Evolutionary conservation across 2,888 invertebrate genomes (phyloP), one percentile per base, ranked within the genome.

Genomic region (Dryadula phaetusa): DNA sequence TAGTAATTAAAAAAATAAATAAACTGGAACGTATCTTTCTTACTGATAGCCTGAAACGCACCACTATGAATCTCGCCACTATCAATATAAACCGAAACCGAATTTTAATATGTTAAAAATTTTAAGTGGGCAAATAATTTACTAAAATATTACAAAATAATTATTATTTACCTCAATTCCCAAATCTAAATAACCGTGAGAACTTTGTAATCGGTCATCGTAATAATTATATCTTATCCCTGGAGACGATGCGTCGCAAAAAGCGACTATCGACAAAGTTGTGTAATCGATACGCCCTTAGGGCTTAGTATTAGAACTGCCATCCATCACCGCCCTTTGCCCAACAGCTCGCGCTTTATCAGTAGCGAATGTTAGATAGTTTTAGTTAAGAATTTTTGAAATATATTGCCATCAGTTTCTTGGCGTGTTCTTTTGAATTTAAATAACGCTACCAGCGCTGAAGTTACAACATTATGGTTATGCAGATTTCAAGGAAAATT

Each of bases 221-320:
- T 58, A 70, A 69, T 72, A 68, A 71, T 53, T 53, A 70, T 69
- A 62, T 68, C 71, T 72, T 70, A 69, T 80, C 88, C 77, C 87
- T 1, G 76, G 87, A 83, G 89, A 83, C 79, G 77, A 82, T 83
- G 86, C 85, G 86, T 86, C 81, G 85, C 87, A 90, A 90, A 90
- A 90, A 90, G 85, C 75, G 77, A 80, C 65, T 56, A 78, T 78
- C 78, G 61, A 71, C 82, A 77, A 91, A 90, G 84, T 89, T 91
- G 80, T 77, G 91, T 92, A 92, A 92, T 88, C 90, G 92, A 92
- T 92, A 88, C 88, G 92, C 87, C 92, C 92, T 90, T 82, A 89
- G 92, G 92, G 92, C 86, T 90, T 92, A 90, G 88, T 91, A 90
- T 92, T 91, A 92, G 90, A 86, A 89, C 85, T 87, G 83, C 92